Conservation (phyloP, 2,797 vertebrate genomes). For the Florisuga fusca region DNA sequence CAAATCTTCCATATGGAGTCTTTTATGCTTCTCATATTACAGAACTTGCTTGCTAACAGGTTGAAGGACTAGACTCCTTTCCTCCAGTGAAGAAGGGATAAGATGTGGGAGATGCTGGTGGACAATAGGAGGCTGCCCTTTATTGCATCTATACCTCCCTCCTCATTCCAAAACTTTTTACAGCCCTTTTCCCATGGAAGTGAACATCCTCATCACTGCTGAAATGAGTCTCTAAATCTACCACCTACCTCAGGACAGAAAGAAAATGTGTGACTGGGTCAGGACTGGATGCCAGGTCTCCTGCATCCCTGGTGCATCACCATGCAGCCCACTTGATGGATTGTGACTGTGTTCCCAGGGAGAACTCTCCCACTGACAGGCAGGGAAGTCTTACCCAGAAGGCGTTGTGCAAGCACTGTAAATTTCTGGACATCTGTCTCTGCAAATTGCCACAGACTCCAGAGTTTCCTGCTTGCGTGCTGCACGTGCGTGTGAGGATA, state of each 20-base stretch:
- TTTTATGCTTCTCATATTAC: background rate
- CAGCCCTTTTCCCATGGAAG: background rate
- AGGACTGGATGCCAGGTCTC: background rate
- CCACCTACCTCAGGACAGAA: background rate
- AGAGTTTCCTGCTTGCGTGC: background rate
- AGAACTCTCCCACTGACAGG: background rate
- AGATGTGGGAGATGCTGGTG: background rate
- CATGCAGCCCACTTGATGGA: background rate
- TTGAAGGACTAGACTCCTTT: background rate
- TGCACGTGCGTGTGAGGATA: background rate
- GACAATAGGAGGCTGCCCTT: background rate
- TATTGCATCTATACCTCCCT: background rate
- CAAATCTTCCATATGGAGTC: background rate
- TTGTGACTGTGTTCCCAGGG: background rate
- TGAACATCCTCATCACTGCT: background rate
- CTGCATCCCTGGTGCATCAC: background rate
- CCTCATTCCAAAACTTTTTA: background rate
- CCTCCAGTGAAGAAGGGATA: background rate
- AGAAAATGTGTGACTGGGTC: rapidly evolving
- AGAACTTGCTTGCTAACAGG: background rate
- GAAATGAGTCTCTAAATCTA: background rate
- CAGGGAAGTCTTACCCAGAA: background rate
- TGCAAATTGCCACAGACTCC: background rate
- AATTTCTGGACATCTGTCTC: background rate
- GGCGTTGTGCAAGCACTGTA: background rate